Evolutionary conservation across 2,797 vertebrate species (phyloP).

Genomic region (Danio tinwini): DNA sequence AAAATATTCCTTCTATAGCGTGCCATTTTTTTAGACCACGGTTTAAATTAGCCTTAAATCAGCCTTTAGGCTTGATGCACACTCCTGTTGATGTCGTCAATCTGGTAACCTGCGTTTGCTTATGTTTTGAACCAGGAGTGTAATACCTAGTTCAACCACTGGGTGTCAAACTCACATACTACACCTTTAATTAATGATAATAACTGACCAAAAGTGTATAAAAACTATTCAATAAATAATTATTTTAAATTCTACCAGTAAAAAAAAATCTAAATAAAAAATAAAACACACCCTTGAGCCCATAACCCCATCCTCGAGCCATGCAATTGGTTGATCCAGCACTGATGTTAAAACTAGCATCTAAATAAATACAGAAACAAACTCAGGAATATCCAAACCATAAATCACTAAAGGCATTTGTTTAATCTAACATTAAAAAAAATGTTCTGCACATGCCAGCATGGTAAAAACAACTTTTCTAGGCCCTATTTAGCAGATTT

Average conservation of each 20-base stretch:
- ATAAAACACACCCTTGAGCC: too few species aligned
- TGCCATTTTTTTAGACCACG: too few species aligned
- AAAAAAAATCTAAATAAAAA: background rate
- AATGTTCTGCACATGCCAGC: background rate
- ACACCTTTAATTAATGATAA: background rate
- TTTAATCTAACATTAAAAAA: background rate
- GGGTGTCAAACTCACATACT: too few species aligned
- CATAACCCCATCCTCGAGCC: background rate
- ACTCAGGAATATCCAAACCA: background rate
- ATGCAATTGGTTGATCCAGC: background rate
- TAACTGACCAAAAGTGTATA: background rate
- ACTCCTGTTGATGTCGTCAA: too few species aligned
- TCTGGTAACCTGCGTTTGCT: too few species aligned
- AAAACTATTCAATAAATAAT: too few species aligned
- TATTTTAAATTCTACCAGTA: background rate
- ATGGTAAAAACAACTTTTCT: background rate
- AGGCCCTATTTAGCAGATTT: background rate
- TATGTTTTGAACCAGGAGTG: too few species aligned
- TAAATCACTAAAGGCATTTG: background rate
- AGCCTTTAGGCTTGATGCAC: too few species aligned
- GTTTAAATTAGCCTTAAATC: too few species aligned
- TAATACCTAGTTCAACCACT: too few species aligned
- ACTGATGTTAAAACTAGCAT: background rate
- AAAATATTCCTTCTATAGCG: too few species aligned
- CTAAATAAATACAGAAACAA: constrained; percentile 1